Conservation (phyloP, 2,888 invertebrate species). For the Luperina testacea region DNA sequence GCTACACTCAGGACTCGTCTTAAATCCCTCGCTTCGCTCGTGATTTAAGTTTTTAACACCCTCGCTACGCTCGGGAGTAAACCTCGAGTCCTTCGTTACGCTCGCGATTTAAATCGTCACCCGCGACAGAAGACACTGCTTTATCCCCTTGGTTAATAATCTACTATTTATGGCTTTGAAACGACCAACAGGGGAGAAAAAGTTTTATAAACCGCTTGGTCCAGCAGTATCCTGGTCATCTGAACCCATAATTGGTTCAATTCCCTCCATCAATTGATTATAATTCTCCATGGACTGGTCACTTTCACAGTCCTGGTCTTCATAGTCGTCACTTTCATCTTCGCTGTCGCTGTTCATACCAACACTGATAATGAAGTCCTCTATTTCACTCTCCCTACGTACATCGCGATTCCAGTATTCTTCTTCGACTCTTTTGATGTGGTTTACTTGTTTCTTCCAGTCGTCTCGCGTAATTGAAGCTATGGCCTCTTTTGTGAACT, state of each 20-base stretch:
- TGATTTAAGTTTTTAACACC: too few relatives aligned
- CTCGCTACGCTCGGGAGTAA: too few relatives aligned
- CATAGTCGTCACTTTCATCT: constrained; percentile 24
- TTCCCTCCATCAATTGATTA: constrained; percentile 25
- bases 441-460: constrained; percentile 24
- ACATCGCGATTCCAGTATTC: constrained; percentile 31
- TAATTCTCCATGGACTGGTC: constrained; percentile 25
- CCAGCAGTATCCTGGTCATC: constrained; percentile 29
- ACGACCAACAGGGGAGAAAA: constrained; percentile 23
- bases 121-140: too few relatives aligned
- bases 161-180: constrained; percentile 29
- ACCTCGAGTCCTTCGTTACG: too few relatives aligned
- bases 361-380: constrained; percentile 10
- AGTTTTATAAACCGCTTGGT: constrained; percentile 1
- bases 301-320: constrained; percentile 27
- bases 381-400: constrained; percentile 20
- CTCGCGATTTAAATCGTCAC: too few relatives aligned
- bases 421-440: constrained; percentile 36
- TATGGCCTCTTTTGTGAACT: constrained; percentile 24
- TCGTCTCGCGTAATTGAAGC: constrained; percentile 17
- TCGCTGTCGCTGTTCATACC: constrained; percentile 34
- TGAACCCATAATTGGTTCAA: constrained; percentile 23
- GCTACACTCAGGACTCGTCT: too few relatives aligned
- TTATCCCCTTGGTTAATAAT: too few relatives aligned
- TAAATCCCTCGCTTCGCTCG: too few relatives aligned